phyloP scores from a whole-genome alignment of 1,140 invertebrate genomes.

The Oscheius sp. region DNA sequence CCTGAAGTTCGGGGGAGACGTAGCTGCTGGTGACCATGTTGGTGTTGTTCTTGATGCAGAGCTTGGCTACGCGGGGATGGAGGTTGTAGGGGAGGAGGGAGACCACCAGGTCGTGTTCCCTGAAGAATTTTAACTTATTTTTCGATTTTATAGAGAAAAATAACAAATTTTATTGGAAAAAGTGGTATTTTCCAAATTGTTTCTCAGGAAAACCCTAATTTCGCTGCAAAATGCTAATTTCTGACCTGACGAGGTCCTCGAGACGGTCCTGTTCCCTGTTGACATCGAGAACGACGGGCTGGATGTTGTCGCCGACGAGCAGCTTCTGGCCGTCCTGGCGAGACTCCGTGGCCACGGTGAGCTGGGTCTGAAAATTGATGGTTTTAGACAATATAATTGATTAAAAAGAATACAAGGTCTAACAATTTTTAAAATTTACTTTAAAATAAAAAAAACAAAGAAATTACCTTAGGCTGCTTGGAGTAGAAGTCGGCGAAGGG shows the following conservation, averaged over 20 bases:
- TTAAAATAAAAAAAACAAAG: too few species aligned
- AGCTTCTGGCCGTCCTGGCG: conserved; percentile 82
- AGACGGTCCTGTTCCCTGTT: conserved; percentile 71
- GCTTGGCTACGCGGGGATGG: conserved; percentile 77
- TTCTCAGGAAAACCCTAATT: neutral
- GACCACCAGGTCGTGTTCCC: conserved; percentile 76
- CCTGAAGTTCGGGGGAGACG: conserved; percentile 76
- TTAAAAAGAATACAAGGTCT: neutral
- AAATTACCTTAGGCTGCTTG: conserved; percentile 71
- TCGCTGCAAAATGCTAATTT: neutral
- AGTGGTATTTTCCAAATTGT: neutral
- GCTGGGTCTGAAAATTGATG: conserved; percentile 62
- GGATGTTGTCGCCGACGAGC: conserved; percentile 76
- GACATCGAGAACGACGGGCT: conserved; percentile 79
- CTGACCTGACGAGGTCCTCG: conserved; percentile 68
- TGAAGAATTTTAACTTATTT: conserved; percentile 17
- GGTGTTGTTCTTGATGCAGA: conserved; percentile 78
- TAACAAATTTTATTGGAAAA: neutral
- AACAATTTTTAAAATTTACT: too few species aligned
- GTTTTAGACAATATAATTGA: neutral
- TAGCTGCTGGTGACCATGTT: conserved; percentile 98
- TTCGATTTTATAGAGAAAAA: neutral
- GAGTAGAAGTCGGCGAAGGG: conserved; percentile 90
- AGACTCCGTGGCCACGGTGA: conserved; percentile 82
- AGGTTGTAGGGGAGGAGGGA: conserved; percentile 84